Evolutionary conservation across 2,113 vertebrate species (phyloP), one percentile per base, ranked within the genome.

Genomic region (Gavia stellata): DNA sequence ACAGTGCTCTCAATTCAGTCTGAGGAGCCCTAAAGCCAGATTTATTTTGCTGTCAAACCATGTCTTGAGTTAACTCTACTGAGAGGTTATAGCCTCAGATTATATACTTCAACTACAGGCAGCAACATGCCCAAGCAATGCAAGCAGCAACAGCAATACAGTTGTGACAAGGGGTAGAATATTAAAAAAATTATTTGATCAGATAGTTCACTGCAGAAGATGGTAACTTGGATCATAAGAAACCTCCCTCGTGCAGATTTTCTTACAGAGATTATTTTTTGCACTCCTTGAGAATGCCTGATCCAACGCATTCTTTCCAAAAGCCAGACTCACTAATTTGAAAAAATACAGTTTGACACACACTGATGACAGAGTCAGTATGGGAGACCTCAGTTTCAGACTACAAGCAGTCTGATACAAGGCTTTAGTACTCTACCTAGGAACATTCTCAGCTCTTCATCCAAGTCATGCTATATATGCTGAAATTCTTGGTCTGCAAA

Each of bases 41-140:
- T 94, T 95, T 94, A 95, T 71, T 88, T 61, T 89, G 77, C 86
- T 94, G 77, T 96, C 83, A 96, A 86, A 71, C 80, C 34, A 36
- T 52, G 65, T 56, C 55, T 79, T 81, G 77, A 94, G 71, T 86
- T 93, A 78, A 90, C 56, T 94, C 87, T 77, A 42, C 38, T 38
- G 72, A 38, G 67, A 83, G 59, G 55, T 61, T 77, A 88, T 14
- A 96, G 45, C n/a, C 78, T 79, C 28, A 11, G 87, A 94, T 94
- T 73, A 82, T 36, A 59, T 29, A 87, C 84, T 94, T 80, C 53
- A 95, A 75, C 79, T 55, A 59, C 56, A 90, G 55, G 50, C 65
- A 87, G 63, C 40, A 73, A 74, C 55, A 70, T 19, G 45, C 17
- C 34, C 77, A 81, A 81, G 59, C 36, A 73, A 80, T 31, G 53